phyloP scores from a whole-genome alignment of 37 sponge, comb jelly and placozoan species.

The Amphimedon queenslandica region DNA sequence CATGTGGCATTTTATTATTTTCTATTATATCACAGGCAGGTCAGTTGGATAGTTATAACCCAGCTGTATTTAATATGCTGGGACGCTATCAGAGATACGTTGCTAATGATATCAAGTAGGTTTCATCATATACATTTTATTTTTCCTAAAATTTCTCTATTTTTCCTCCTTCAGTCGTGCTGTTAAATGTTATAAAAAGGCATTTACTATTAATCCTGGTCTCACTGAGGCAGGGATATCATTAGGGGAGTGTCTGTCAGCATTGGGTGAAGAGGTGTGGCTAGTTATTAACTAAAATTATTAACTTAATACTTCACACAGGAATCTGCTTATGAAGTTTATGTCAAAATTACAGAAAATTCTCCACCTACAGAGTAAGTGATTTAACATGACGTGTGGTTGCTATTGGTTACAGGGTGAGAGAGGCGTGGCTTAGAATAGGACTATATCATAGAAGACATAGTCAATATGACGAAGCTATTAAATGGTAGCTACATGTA shows the following conservation, averaged over 20 bases:
- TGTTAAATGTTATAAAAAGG: constrained; percentile 70
- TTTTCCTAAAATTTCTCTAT: not conserved
- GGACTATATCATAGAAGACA: constrained; percentile 60
- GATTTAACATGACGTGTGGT: not conserved
- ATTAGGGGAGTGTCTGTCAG: constrained; percentile 35
- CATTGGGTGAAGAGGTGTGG: constrained; percentile 41
- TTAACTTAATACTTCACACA: not conserved
- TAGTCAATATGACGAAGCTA: constrained; percentile 47
- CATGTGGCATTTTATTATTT: no score
- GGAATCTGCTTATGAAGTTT: constrained; percentile 11
- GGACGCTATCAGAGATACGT: constrained; percentile 67
- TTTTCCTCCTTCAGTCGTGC: constrained; percentile 33
- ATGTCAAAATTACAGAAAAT: constrained; percentile 1
- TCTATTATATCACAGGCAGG: constrained; percentile 53
- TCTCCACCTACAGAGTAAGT: constrained; percentile 1
- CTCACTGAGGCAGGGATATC: constrained; percentile 35
- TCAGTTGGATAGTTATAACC: constrained; percentile 50
- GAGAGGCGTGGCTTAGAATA: constrained; percentile 68
- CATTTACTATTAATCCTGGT: constrained; percentile 33
- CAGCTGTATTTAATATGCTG: constrained; percentile 43
- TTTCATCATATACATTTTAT: not conserved
- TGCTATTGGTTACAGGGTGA: constrained; percentile 32
- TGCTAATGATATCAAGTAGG: constrained; percentile 26
- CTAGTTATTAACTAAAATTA: not conserved
- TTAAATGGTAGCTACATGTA: constrained; percentile 40